These are phyloP conservation scores for Alloscopus bannaensis DNA, from an alignment of 2,888 invertebrate genomes.

Conservation along the genomic window DNA sequence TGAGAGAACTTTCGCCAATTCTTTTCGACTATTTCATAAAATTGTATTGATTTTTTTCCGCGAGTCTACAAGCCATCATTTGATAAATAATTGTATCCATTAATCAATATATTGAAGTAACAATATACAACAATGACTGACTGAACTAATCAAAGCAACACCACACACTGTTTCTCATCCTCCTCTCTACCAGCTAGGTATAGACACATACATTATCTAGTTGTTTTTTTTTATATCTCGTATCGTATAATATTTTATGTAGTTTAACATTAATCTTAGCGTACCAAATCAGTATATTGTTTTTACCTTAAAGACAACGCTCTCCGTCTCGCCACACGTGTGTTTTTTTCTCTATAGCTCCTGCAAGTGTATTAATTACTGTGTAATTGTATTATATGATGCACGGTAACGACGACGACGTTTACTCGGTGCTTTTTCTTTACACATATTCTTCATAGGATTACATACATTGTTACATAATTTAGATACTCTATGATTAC, in stretches of 20 bases:
- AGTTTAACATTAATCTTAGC: too few species aligned
- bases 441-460: not conserved
- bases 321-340: too few species aligned
- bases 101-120: constrained; percentile 43
- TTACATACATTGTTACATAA: constrained; percentile 2
- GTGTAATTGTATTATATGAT: not conserved
- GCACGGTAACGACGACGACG: too few species aligned
- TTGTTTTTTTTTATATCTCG: not conserved
- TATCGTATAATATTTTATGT: constrained; percentile 4
- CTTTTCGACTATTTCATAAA: constrained; percentile 58
- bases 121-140: constrained; percentile 59
- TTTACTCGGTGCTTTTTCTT: too few species aligned
- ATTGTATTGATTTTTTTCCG: constrained; percentile 56
- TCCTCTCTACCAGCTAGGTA: too few species aligned
- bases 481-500: not conserved
- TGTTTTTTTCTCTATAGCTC: too few species aligned
- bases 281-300: too few species aligned
- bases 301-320: constrained; percentile 6
- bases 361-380: too few species aligned
- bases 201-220: too few species aligned
- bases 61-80: constrained; percentile 61
- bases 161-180: constrained; percentile 24
- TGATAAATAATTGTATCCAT: constrained; percentile 49
- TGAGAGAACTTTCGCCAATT: too few species aligned
- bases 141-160: constrained; percentile 32